phyloP scores from a whole-genome alignment of 2,888 invertebrate genomes.

The Strigamia maritima region DNA sequence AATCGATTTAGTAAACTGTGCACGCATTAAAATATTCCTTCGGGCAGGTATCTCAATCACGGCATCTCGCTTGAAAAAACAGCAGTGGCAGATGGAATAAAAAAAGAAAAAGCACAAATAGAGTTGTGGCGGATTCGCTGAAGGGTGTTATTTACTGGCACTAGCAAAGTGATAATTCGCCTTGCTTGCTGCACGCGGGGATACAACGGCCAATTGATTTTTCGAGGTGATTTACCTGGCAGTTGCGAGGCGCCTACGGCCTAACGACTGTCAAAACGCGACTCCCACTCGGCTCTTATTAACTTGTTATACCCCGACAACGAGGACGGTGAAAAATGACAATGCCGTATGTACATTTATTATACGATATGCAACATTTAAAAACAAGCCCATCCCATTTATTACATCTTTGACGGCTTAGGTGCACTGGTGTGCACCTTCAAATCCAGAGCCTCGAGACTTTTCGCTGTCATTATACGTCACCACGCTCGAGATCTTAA shows the following conservation, averaged over 20 bases:
- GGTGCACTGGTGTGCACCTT: too few species aligned
- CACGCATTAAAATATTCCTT: conserved; percentile 4
- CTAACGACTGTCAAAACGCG: conserved; percentile 29
- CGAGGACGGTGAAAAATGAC: conserved; percentile 1
- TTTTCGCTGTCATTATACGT: too few species aligned
- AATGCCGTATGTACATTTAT: neutral
- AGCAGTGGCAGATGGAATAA: neutral
- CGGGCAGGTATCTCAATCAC: neutral
- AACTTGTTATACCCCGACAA: conserved; percentile 13
- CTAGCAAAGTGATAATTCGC: conserved; percentile 25
- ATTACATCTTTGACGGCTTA: neutral
- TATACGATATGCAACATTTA: neutral
- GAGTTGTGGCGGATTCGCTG: conserved; percentile 22
- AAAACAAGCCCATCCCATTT: neutral
- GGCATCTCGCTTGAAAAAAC: neutral
- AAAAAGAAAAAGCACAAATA: neutral
- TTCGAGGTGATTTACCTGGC: conserved; percentile 29
- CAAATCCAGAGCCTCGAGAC: too few species aligned
- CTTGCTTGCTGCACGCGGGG: conserved; percentile 24
- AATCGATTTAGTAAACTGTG: neutral
- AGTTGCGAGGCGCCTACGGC: conserved; percentile 2
- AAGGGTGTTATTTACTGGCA: conserved; percentile 22
- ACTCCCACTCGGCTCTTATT: conserved; percentile 26
- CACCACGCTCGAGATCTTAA: too few species aligned
- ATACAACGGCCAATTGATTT: conserved; percentile 29